Conservation (phyloP, 1,140 invertebrate species). For the Bombus picipes region DNA sequence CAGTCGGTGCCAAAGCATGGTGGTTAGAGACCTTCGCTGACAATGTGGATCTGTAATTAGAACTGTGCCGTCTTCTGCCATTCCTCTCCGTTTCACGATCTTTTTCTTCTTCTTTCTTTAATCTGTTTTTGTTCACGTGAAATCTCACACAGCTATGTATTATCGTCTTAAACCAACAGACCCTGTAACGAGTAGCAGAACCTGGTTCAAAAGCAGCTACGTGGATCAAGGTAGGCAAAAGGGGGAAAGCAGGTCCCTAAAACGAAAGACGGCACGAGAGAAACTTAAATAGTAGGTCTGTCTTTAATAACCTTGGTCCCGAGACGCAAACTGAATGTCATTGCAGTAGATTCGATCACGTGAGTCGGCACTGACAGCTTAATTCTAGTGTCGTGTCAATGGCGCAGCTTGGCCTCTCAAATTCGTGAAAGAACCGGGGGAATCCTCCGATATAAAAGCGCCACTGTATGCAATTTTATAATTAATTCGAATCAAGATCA, state of each 20-base stretch:
- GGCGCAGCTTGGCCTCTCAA: neutral
- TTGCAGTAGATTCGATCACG: conserved; percentile 78
- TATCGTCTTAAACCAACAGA: conserved; percentile 81
- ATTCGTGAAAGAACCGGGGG: neutral
- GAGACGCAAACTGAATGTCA: conserved; percentile 77
- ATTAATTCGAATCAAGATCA: neutral
- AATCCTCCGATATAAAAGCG: neutral
- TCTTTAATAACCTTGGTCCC: conserved; percentile 78
- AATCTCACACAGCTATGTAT: conserved; percentile 78
- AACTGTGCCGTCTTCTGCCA: conserved; percentile 70
- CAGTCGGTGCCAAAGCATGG: conserved; percentile 52
- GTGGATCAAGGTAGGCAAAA: neutral
- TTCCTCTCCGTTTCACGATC: neutral
- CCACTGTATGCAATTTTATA: no score
- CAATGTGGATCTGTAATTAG: conserved; percentile 81
- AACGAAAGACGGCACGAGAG: conserved; percentile 57
- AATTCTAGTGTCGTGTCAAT: conserved; percentile 21
- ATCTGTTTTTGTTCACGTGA: conserved; percentile 72
- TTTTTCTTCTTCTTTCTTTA: conserved; percentile 59
- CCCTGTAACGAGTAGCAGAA: conserved; percentile 59
- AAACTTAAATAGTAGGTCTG: conserved; percentile 79
- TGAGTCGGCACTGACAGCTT: conserved; percentile 68
- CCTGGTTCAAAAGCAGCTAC: neutral
- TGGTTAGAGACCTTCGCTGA: conserved; percentile 65
- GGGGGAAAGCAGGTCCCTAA: conserved; percentile 1